Percentiles rank a stretch among this genome's conserved stretches.
Evolutionary conservation across 1,140 invertebrate genomes (phyloP).

Genomic region (Andrena cerasifolii): DNA sequence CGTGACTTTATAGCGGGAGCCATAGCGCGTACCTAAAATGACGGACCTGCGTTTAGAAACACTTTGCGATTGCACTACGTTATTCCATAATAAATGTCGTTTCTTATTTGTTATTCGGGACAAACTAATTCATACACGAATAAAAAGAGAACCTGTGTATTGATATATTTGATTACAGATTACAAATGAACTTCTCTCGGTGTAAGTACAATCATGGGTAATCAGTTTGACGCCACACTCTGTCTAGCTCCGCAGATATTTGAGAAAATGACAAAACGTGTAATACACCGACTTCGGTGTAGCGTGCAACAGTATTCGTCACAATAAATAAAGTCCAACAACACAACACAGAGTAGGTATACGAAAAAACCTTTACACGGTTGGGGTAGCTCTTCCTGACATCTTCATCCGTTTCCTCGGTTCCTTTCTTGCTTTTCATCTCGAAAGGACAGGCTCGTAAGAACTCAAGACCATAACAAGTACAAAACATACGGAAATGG

Average conservation of each 20-base stretch:
- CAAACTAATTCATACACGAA: no score
- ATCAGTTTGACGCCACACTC: no score
- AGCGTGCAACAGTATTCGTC: no score
- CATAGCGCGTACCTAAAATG: not conserved
- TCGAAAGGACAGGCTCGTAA: not conserved
- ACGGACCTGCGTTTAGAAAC: not conserved
- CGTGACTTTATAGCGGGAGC: conserved; percentile 6
- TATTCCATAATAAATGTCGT: conserved; percentile 3
- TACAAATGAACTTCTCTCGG: no score
- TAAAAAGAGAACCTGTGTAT: no score
- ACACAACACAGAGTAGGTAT: not conserved
- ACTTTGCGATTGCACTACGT: not conserved
- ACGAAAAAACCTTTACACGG: not conserved
- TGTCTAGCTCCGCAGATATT: no score
- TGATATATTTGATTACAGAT: no score
- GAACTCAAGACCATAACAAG: conserved; percentile 20
- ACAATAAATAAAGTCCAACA: not conserved
- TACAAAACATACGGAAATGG: conserved; percentile 28
- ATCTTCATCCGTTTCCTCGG: conserved; percentile 37
- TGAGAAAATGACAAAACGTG: no score
- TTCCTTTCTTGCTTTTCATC: conserved; percentile 35
- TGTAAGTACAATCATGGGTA: no score
- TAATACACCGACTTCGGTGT: no score
- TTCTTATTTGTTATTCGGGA: no score
- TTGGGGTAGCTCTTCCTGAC: not conserved